phyloP scores from a whole-genome alignment of 2,888 invertebrate species.

The Epsilonema sp. region DNA sequence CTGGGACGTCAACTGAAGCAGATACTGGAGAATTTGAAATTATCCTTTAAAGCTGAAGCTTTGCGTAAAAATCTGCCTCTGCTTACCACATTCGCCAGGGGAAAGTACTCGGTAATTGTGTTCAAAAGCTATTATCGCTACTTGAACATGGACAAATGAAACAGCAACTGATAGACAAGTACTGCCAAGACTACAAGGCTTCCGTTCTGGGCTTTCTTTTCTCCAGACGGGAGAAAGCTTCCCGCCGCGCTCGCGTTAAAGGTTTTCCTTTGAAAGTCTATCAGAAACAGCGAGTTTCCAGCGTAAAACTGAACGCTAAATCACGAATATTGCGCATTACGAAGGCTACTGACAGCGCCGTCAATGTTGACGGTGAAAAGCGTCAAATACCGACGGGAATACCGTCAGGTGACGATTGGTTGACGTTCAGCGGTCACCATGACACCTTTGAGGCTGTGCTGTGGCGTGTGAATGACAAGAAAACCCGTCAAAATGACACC shows the following conservation, averaged over 20 bases:
- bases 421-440: slow-evolving; percentile 77
- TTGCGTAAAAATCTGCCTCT: slow-evolving; percentile 55
- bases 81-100: slow-evolving; percentile 76
- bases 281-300: slow-evolving; percentile 14
- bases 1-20: slow-evolving; percentile 74
- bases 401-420: slow-evolving; percentile 61
- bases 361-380: slow-evolving; percentile 43
- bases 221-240: slow-evolving; percentile 39
- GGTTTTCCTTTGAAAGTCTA: slow-evolving; percentile 77
- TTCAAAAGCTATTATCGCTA: slow-evolving; percentile 93
- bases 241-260: slow-evolving; percentile 16
- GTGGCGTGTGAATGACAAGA: background rate
- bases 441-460: slow-evolving; percentile 66
- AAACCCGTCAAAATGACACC: background rate
- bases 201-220: slow-evolving; percentile 77
- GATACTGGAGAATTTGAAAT: slow-evolving; percentile 52
- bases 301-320: slow-evolving; percentile 45
- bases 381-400: slow-evolving; percentile 8
- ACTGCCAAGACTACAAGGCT: slow-evolving; percentile 74
- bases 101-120: slow-evolving; percentile 80
- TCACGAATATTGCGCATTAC: slow-evolving; percentile 65
- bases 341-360: slow-evolving; percentile 67
- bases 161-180: slow-evolving; percentile 81
- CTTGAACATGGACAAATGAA: slow-evolving; percentile 91
- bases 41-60: slow-evolving; percentile 57